Evolutionary conservation across 2,888 invertebrate genomes (phyloP).

Genomic region (Rhorus exstirpatorius): DNA sequence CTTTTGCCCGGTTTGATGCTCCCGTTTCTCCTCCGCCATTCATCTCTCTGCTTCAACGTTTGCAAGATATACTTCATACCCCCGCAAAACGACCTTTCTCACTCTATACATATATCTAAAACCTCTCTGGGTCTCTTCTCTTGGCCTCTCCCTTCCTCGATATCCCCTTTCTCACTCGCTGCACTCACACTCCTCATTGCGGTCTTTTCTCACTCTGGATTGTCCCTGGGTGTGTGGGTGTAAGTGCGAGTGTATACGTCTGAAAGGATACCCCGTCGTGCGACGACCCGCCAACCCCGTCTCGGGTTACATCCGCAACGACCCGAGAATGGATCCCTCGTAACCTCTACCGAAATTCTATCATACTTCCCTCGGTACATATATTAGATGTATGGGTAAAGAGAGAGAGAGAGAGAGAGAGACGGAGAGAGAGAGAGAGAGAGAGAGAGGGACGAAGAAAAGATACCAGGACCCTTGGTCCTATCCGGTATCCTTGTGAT

Average conservation of each 20-base stretch:
- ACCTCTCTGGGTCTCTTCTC: conserved; percentile 74
- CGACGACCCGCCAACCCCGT: conserved; percentile 64
- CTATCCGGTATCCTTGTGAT: conserved; percentile 1
- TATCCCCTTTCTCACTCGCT: conserved; percentile 49
- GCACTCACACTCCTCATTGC: conserved; percentile 45
- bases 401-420: neutral
- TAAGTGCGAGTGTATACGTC: conserved; percentile 39
- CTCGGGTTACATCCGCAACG: conserved; percentile 79
- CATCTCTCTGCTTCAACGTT: conserved; percentile 33
- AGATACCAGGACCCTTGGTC: conserved; percentile 26
- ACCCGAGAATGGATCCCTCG: conserved; percentile 63
- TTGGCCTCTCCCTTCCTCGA: conserved; percentile 34
- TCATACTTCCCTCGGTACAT: conserved; percentile 44
- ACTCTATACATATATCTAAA: conserved; percentile 76
- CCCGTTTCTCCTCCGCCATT: conserved; percentile 69
- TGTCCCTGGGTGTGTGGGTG: conserved; percentile 27
- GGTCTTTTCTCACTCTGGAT: conserved; percentile 50
- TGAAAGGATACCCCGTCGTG: conserved; percentile 62
- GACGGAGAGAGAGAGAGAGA: neutral
- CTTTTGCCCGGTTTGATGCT: conserved; percentile 73
- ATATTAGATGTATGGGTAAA: conserved; percentile 3
- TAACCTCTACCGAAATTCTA: conserved; percentile 64
- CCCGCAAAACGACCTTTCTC: conserved; percentile 41
- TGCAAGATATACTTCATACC: conserved; percentile 44
- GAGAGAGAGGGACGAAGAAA: neutral